phyloP scores from a whole-genome alignment of 2,888 invertebrate genomes.

The Acrobasis consociella region DNA sequence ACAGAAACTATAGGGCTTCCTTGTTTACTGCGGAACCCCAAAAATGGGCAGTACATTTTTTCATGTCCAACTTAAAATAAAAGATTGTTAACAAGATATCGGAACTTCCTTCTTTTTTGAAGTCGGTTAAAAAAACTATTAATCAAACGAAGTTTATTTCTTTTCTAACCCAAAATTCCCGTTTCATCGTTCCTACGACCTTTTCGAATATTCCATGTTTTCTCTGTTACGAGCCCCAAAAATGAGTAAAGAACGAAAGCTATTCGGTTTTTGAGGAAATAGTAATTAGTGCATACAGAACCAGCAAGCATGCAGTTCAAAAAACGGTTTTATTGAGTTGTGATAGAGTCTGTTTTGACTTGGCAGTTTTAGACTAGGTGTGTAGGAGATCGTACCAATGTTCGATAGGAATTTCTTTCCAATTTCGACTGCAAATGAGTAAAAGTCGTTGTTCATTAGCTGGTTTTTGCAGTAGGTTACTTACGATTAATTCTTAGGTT shows the following conservation, averaged over 20 bases:
- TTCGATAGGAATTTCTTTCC: not conserved
- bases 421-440: not conserved
- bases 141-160: not conserved
- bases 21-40: no score
- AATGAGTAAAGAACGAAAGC: constrained; percentile 9
- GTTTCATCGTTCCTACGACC: not conserved
- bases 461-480: not conserved
- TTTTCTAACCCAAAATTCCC: not conserved
- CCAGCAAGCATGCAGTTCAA: not conserved
- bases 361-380: not conserved
- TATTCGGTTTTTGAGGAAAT: constrained; percentile 9
- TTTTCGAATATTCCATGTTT: not conserved
- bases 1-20: no score
- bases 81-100: no score
- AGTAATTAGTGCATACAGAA: not conserved
- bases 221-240: not conserved
- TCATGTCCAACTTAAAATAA: no score
- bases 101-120: no score
- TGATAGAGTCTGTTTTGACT: not conserved
- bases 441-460: not conserved
- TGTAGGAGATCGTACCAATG: not conserved
- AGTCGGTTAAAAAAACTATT: no score
- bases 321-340: not conserved
- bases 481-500: no score
- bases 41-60: no score